Base-by-base conservation (phyloP, 1,140 invertebrate genomes). In the Micrasema minimum region DNA sequence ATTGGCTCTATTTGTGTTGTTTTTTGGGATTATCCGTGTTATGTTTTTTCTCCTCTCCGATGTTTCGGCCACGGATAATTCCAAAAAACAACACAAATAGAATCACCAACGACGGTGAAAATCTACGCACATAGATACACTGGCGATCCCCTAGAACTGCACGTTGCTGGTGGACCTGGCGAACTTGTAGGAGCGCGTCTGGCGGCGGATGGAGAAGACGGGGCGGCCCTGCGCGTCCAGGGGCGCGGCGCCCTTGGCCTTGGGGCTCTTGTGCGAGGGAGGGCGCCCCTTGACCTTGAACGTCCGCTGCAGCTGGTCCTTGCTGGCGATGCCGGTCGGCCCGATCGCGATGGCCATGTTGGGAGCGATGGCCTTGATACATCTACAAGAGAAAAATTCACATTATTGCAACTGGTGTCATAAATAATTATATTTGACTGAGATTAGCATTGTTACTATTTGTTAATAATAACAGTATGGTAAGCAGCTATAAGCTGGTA, bases 301-400 rank as follows among this genome's bases (percentile, higher is more conserved):
- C 9, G 43, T 64, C 38, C 67, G 69, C 72, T n/a, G 20, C 1
- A 55, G 41, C 6, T 11, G 53, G 12, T 80, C 14, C 77, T 75
- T 43, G 77, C 80, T 37, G 78, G 78, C 74, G 78, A 78, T 23
- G 74, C 77, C 38, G 78, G 59, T 14, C 71, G 72, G 71, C 2
- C 59, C 77, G 50, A 76, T 78, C 0, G 77, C 74, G 3, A 72
- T 77, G 2, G 79, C 78, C 61, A 83, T 76, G 5, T 80, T 81
- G 0, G 84, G 83, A 0, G 81, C 79, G 38, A 85, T 80, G 7
- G 82, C 81, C 75, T 87, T 85, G 1, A 88, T 76, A 71, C 82
- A 87, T 72, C 86, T 84, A 62, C 20, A 71, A 38, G 22, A 45
- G 48, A 62, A 20, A 55, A 18, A 50, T 51, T 35, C 3, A 11